Conservation (phyloP, 2,888 invertebrate species). For the Amorpha juglandis region DNA sequence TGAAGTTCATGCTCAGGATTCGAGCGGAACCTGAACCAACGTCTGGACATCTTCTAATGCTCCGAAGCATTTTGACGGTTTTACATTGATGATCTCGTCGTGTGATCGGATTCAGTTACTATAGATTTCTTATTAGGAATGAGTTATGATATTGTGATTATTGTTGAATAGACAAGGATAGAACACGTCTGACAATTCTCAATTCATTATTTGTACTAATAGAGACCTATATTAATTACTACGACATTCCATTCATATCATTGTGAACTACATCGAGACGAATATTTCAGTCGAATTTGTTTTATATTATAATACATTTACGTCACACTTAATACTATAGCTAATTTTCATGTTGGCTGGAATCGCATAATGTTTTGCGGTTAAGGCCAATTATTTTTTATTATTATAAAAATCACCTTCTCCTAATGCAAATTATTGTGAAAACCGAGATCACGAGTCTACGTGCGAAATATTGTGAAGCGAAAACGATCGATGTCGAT, state of each 20-base stretch:
- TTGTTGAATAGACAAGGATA: slow-evolving; percentile 20
- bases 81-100: background rate
- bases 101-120: background rate
- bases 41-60: background rate
- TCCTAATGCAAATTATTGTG: slow-evolving; percentile 32
- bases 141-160: slow-evolving; percentile 14
- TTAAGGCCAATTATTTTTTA: slow-evolving; percentile 66
- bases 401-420: slow-evolving; percentile 22
- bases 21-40: background rate
- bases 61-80: background rate
- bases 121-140: background rate
- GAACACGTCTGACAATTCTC: slow-evolving; percentile 32
- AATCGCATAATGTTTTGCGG: slow-evolving; percentile 72
- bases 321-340: slow-evolving; percentile 65
- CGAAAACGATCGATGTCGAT: slow-evolving; percentile 58
- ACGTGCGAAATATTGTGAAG: slow-evolving; percentile 31
- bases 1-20: background rate
- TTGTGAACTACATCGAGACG: slow-evolving; percentile 80
- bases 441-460: slow-evolving; percentile 26
- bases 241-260: slow-evolving; percentile 74
- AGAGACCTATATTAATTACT: slow-evolving; percentile 75
- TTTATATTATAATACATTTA: slow-evolving; percentile 71
- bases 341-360: slow-evolving; percentile 70
- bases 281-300: slow-evolving; percentile 82
- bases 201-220: slow-evolving; percentile 77